Conservation (phyloP, 2,797 vertebrate species). For the Microctenopoma steveboyesi region DNA sequence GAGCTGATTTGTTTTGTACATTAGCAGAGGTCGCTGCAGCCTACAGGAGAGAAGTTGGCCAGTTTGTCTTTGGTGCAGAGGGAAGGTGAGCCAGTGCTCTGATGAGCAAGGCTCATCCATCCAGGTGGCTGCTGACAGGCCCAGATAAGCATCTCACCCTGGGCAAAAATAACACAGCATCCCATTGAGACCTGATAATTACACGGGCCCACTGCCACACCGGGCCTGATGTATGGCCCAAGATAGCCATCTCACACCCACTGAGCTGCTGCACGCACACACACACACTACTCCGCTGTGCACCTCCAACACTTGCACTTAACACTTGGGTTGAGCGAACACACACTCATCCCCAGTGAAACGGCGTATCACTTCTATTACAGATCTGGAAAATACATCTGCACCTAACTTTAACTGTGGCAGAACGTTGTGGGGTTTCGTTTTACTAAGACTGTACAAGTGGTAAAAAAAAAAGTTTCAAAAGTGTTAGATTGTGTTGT, state of each 20-base stretch:
- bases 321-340: constrained; percentile 54
- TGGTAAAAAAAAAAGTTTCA: constrained; percentile 34
- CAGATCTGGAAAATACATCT: constrained; percentile 50
- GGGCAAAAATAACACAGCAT: constrained; percentile 84
- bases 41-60: constrained; percentile 44
- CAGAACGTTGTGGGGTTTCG: constrained; percentile 25
- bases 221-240: constrained; percentile 80
- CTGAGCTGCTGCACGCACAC: constrained; percentile 56
- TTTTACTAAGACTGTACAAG: constrained; percentile 22
- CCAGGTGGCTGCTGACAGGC: constrained; percentile 82
- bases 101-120: constrained; percentile 76
- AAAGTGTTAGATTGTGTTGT: constrained; percentile 11
- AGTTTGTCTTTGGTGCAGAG: constrained; percentile 69
- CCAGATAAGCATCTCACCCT: constrained; percentile 85
- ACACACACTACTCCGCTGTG: not conserved
- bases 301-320: constrained; percentile 66
- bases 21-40: constrained; percentile 38
- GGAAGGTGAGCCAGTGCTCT: constrained; percentile 72
- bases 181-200: constrained; percentile 85
- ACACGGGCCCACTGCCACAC: constrained; percentile 77
- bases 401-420: constrained; percentile 38
- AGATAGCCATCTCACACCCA: constrained; percentile 83
- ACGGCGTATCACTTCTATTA: constrained; percentile 41
- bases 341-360: constrained; percentile 36
- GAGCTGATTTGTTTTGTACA: constrained; percentile 37